Conservation (phyloP, 2,888 invertebrate species). For the Leptopterna dolabrata region DNA sequence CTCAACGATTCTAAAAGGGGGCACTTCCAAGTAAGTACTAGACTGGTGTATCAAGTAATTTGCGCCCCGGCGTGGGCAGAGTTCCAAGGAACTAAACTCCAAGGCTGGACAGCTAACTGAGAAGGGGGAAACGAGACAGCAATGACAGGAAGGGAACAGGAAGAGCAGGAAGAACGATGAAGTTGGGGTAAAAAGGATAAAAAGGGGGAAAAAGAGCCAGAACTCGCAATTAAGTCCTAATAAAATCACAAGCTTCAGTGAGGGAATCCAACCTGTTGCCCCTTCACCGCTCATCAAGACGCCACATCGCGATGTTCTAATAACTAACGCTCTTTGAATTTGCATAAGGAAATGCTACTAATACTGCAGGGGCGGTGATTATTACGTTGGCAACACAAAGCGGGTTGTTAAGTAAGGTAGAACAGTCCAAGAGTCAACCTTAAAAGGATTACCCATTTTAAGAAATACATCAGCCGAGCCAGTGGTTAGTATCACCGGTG, state of each 20-base stretch:
- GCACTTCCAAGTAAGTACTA: too few species aligned
- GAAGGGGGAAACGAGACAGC: not conserved
- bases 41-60: not conserved
- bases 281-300: not conserved
- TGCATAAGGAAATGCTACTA: not conserved
- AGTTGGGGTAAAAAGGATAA: not conserved
- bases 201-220: not conserved
- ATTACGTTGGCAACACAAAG: not conserved
- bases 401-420: too few species aligned
- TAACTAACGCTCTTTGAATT: not conserved
- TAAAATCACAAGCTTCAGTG: conserved; percentile 19
- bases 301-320: not conserved
- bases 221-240: conserved; percentile 28
- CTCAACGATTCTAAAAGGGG: too few species aligned
- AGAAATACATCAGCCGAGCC: too few species aligned
- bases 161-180: not conserved
- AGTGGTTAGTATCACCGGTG: too few species aligned
- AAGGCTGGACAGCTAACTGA: not conserved
- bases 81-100: not conserved
- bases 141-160: not conserved
- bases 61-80: not conserved
- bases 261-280: conserved; percentile 23
- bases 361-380: not conserved
- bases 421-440: too few species aligned
- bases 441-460: too few species aligned